phyloP scores from a whole-genome alignment of 2,113 vertebrate genomes.

The Crocuta crocuta region DNA sequence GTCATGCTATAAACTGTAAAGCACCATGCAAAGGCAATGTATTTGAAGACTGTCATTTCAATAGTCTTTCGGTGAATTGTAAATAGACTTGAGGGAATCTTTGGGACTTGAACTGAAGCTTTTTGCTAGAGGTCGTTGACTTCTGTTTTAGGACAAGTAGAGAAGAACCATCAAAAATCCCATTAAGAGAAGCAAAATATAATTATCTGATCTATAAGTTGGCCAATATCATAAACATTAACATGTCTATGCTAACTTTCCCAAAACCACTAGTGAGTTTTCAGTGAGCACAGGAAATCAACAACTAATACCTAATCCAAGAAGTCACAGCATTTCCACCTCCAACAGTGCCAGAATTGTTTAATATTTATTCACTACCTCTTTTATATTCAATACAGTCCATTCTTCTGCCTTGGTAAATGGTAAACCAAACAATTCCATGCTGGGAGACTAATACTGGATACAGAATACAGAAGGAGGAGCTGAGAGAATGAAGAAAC shows the following conservation, averaged over 20 bases:
- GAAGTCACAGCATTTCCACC: background rate
- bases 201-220: constrained; percentile 58
- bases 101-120: constrained; percentile 24
- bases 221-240: constrained; percentile 17
- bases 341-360: constrained; percentile 1
- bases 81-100: constrained; percentile 24
- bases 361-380: constrained; percentile 38
- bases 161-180: constrained; percentile 23
- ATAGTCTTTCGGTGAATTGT: background rate
- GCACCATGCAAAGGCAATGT: background rate
- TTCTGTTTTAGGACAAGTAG: constrained; percentile 16
- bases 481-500: background rate
- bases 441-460: background rate
- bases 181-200: constrained; percentile 52
- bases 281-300: constrained; percentile 9
- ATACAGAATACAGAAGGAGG: background rate
- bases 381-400: background rate
- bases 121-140: constrained; percentile 36
- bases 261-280: background rate
- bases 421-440: constrained; percentile 39
- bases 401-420: background rate
- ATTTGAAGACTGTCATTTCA: background rate
- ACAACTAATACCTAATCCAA: constrained; percentile 30
- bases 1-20: background rate
- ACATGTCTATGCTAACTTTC: constrained; percentile 1